Evolutionary conservation across 1,140 invertebrate genomes (phyloP), one percentile per base, ranked within the genome.

Genomic region (Bradynema listronoti): DNA sequence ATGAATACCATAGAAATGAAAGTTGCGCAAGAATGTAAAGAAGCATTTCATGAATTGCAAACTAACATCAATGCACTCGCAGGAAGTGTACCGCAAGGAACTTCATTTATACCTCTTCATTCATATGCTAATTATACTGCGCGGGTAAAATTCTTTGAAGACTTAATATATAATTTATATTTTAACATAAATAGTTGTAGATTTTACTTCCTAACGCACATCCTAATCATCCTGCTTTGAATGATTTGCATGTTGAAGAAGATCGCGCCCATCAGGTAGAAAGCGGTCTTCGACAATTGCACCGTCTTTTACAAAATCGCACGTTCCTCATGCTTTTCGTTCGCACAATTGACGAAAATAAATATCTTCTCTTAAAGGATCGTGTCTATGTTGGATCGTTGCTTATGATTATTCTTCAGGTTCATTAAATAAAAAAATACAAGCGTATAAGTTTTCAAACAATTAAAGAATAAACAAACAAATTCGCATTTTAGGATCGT

Each of bases 1-100:
- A 99, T 99, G 92, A 94, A 98, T 82, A 91, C 94, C 62, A 81
- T 99, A 61, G 95, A 99, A 76, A 82, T 96, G 66, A 84, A 91
- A 58, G 94, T 97, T 30, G 92, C 92, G 19, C 91, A 91, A 27
- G 93, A 97, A 79, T 98, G 93, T 79, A 98, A 97, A 79, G 92
- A 97, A 83, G 94, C 94, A 0, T 99, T 99, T 83, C 92, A 93
- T 41, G 94, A 99, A 81, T 81, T 99, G 34, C 94, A 50, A 36
- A 57, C 55, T 16, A 58, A 39, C 41, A 68, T 98, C 88, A 97
- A 93, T 22, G 93, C 97, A 80, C 80, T 98, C 27, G 96, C 91
- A 0, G 87, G 88, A 47, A 93, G 95, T 95, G 80, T 93, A 90
- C 55, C 96, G 93, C 84, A 84, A 93, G 61, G 92, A 93, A 82